Evolutionary conservation across 2,113 vertebrate genomes (phyloP).

Genomic region (Syrrhaptes paradoxus): DNA sequence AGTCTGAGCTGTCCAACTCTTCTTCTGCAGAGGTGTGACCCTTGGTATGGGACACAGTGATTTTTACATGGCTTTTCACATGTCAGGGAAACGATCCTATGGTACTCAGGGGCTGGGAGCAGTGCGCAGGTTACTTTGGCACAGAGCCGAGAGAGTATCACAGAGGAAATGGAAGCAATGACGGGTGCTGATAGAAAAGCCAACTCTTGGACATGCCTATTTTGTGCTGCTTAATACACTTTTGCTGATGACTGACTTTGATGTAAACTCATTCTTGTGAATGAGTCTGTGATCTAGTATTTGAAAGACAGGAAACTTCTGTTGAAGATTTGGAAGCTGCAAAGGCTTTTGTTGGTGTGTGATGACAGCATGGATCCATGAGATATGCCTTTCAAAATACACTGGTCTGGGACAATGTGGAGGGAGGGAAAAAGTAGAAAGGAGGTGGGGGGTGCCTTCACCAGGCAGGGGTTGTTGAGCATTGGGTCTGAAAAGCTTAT

Average conservation of each 20-base stretch:
- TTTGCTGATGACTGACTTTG: background rate
- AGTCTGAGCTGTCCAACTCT: background rate
- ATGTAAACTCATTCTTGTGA: background rate
- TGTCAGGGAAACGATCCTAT: background rate
- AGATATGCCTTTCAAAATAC: background rate
- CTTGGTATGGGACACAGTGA: background rate
- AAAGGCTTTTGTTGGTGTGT: background rate
- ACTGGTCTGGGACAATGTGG: background rate
- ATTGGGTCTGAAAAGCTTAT: background rate
- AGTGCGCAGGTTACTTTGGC: background rate
- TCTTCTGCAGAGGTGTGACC: background rate
- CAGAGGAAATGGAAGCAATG: background rate
- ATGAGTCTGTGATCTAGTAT: background rate
- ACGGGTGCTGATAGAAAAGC: background rate
- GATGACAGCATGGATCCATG: background rate
- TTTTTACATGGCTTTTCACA: background rate
- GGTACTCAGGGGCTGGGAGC: background rate
- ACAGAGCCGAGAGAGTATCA: fast-evolving
- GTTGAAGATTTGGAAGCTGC: background rate
- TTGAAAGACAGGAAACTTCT: background rate
- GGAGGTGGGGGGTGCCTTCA: background rate
- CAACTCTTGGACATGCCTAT: background rate
- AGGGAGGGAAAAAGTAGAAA: background rate
- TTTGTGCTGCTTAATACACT: background rate
- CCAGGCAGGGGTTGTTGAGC: background rate